These are phyloP conservation scores for Theristus sp. DNA, from an alignment of 2,888 invertebrate species.

Conservation along the genomic window DNA sequence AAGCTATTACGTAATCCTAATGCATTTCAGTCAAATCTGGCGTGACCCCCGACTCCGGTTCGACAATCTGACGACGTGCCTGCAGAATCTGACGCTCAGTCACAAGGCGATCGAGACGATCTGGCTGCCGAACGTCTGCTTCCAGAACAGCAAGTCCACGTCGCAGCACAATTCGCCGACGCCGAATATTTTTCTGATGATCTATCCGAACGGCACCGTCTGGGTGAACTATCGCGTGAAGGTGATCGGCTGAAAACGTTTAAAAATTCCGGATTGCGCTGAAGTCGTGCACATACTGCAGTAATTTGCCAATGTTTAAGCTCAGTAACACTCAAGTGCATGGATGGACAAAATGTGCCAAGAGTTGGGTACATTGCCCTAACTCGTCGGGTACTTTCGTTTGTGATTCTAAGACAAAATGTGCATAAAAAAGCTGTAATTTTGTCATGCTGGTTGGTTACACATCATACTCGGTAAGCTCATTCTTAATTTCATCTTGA, in stretches of 20 bases:
- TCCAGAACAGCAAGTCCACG: conserved; percentile 9
- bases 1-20: background rate
- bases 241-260: too few species aligned
- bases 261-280: background rate
- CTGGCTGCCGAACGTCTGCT: conserved; percentile 20
- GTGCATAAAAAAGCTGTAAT: too few species aligned
- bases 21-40: conserved; percentile 10
- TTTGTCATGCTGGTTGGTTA: too few species aligned
- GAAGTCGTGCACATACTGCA: too few species aligned
- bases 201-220: conserved; percentile 9
- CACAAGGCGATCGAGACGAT: conserved; percentile 22
- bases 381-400: too few species aligned
- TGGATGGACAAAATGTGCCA: too few species aligned
- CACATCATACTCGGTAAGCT: too few species aligned
- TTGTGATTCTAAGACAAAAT: too few species aligned
- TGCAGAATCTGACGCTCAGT: conserved; percentile 13
- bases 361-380: too few species aligned
- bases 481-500: too few species aligned
- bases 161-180: conserved; percentile 7
- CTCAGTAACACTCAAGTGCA: too few species aligned
- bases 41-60: conserved; percentile 10
- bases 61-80: conserved; percentile 9
- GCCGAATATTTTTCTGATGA: conserved; percentile 9
- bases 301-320: too few species aligned
- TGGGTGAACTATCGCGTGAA: conserved; percentile 10